Conservation (phyloP, 2,797 vertebrate genomes). For the Spinibarbus caldwelli region DNA sequence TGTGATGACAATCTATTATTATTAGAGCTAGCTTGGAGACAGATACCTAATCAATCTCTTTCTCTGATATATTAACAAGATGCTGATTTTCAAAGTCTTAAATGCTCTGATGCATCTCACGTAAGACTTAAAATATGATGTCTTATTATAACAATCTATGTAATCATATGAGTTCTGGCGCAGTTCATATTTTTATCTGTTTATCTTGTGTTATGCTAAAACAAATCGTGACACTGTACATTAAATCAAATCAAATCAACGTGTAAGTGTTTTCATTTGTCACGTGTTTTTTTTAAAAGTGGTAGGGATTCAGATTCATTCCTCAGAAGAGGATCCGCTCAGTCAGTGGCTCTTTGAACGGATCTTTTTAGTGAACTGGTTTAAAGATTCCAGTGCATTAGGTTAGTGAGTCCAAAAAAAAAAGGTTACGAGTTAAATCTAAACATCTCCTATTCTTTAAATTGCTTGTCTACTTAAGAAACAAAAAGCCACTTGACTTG, state of each 20-base stretch:
- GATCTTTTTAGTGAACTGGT: background rate
- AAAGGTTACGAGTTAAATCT: too few relatives aligned
- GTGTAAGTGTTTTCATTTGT: background rate
- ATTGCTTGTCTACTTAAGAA: too few relatives aligned
- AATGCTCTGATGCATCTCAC: background rate
- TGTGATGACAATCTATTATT: constrained; percentile 19
- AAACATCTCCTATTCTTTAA: too few relatives aligned
- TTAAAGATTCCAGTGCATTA: background rate
- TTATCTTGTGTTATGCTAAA: background rate
- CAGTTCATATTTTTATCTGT: background rate
- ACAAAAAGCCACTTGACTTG: too few relatives aligned
- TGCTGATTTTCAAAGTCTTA: constrained; percentile 12
- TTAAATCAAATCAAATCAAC: constrained; percentile 7
- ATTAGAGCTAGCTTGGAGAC: background rate
- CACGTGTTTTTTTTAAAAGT: background rate
- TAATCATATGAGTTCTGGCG: background rate
- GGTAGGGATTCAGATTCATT: background rate
- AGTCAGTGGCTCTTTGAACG: background rate
- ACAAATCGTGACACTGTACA: background rate
- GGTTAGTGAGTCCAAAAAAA: background rate
- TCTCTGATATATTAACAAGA: constrained; percentile 9
- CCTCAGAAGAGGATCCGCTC: background rate
- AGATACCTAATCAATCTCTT: background rate
- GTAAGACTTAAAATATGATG: background rate
- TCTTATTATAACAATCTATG: background rate